Conservation (phyloP, 2,113 vertebrate genomes). For the Cichladusa arquata region DNA sequence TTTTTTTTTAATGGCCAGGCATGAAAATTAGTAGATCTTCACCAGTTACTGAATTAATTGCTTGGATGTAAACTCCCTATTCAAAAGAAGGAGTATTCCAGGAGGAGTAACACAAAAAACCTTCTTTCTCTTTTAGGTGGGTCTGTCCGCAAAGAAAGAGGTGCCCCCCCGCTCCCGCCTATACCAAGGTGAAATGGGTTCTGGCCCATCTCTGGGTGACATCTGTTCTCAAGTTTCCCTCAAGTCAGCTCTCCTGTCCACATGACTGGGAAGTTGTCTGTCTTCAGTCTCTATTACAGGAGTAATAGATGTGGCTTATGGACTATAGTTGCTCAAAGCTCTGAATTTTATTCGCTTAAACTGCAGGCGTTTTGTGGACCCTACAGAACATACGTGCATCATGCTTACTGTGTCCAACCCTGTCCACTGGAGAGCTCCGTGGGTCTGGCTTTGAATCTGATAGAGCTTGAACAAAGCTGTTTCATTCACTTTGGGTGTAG, state of each 20-base stretch:
- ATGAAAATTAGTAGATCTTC: background rate
- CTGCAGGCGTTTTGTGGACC: constrained; percentile 21
- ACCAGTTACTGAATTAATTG: background rate
- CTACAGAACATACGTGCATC: background rate
- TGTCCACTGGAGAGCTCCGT: background rate
- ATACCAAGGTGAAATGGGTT: constrained; percentile 87
- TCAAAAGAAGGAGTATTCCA: background rate
- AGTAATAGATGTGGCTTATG: constrained; percentile 37
- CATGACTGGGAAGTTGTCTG: constrained; percentile 30
- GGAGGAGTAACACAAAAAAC: background rate
- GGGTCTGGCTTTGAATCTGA: background rate
- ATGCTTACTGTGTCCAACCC: background rate
- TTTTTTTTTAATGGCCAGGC: background rate
- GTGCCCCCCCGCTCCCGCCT: constrained; percentile 91
- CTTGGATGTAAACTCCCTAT: background rate
- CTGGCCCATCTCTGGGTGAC: background rate
- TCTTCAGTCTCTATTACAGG: constrained; percentile 10
- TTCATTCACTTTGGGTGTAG: constrained; percentile 3
- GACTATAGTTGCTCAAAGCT: constrained; percentile 51
- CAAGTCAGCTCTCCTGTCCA: constrained; percentile 30
- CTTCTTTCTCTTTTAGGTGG: constrained; percentile 75
- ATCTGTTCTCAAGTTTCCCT: constrained; percentile 18
- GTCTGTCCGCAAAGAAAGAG: constrained; percentile 88
- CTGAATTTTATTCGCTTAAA: constrained; percentile 56
- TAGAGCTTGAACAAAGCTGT: background rate